Evolutionary conservation across 2,113 vertebrate species (phyloP), one percentile per base, ranked within the genome.

Genomic region (Apteryx mantelli): DNA sequence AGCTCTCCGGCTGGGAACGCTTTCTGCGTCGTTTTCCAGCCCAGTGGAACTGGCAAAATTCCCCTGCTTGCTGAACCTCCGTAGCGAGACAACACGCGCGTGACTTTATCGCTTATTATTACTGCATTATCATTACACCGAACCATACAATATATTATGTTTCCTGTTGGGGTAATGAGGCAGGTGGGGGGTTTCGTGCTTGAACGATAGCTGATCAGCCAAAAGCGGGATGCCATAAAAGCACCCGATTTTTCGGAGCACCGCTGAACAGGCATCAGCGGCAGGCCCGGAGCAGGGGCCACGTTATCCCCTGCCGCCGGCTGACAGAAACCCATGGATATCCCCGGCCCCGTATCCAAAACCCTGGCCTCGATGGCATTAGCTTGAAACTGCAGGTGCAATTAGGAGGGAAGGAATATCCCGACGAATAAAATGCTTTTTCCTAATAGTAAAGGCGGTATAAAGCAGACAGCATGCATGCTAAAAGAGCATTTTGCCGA

Each of bases 121-220:
- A 13, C 17, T 10, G 19, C 19, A 4, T 20, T 53, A 11, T 3
- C 56, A 8, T 11, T 9, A 26, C 22, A 5, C 6, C 4, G 26
- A 26, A 18, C 32, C 19, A 3, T 2, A 38, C 46, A 6, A 3
- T 1, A 14, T 2, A 32, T 17, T 24, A 3, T n/a, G 2, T 63
- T 32, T 40, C 66, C 40, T 3, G 2, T 1, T 25, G 13, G 44
- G 34, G 14, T 1, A 3, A 22, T 1, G 48, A 48, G 78, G 60
- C 56, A 21, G 36, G 36, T 38, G 24, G 34, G 74, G 52, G 17
- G 13, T 65, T 73, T 16, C 40, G 1, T 5, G 12, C 74, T 30
- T 2, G 8, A 42, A 5, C 10, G 50, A 11, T 58, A 55, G 42
- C 0, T 16, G 19, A 26, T 20, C 7, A 1, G 50, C 48, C 48